Evolutionary conservation across 2,113 vertebrate species (phyloP).

Genomic region (Prunella himalayana): DNA sequence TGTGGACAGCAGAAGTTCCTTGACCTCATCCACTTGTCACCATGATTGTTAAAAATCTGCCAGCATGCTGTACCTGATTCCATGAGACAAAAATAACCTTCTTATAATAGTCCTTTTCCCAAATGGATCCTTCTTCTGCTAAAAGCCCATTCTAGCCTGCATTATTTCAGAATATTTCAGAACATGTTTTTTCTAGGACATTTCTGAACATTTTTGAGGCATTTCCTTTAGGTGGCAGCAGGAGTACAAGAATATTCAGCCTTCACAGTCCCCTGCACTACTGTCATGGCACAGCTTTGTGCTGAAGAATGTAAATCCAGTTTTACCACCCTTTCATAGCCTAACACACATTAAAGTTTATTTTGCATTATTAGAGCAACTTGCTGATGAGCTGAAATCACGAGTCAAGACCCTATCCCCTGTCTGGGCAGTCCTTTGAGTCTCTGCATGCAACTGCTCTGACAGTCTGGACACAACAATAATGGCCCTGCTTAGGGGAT

Average conservation of each 20-base stretch:
- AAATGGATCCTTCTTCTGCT: not conserved
- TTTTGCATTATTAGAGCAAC: not conserved
- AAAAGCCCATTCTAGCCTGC: not conserved
- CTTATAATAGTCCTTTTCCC: not conserved
- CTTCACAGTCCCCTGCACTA: rapidly evolving
- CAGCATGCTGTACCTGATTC: not conserved
- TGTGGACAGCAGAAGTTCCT: not conserved
- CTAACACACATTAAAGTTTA: not conserved
- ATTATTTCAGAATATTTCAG: not conserved
- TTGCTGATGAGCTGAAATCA: not conserved
- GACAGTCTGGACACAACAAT: not conserved
- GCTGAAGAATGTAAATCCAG: not conserved
- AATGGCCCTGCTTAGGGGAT: not conserved
- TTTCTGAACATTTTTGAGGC: not conserved
- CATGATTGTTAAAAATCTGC: not conserved
- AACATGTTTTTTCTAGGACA: not conserved
- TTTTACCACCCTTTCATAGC: not conserved
- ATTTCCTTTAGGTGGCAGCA: conserved; percentile 65
- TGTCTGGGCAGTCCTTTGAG: not conserved
- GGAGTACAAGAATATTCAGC: conserved; percentile 35
- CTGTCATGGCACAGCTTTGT: rapidly evolving
- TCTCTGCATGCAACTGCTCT: not conserved
- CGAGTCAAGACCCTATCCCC: not conserved
- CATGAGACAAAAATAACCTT: not conserved
- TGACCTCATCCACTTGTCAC: not conserved